Base-by-base conservation (phyloP, 2,797 vertebrate species). In the Aphelocoma californica region DNA sequence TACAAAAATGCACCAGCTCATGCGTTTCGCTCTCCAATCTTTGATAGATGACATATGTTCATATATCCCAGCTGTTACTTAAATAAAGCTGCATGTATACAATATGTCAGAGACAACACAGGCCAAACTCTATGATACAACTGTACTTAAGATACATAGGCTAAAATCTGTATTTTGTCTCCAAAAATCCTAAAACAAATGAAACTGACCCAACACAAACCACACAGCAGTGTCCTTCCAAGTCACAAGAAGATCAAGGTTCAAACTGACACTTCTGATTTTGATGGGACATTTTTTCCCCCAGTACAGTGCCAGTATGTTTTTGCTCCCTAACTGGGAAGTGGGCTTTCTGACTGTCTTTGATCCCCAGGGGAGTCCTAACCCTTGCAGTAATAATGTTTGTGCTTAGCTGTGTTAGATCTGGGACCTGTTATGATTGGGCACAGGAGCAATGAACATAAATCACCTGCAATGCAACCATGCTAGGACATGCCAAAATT, bases 31-130 rank as follows among this genome's bases (percentile, higher is more conserved):
- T 91, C 74, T 92, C 89, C 90, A 95, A 2, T 88, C 86, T 86
- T 84, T 92, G 94, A 96, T 67, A 47, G 88, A 94, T 92, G 93
- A 95, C 94, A 96, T 88, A 94, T 95, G 94, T 95, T 89, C 71
- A 28, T 82, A 31, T 79, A 72, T 48, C 88, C 88, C 93, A 95
- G 95, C 94, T 95, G 94, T 95, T 93, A 82, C 67, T 90, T 95
- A 95, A 96, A 94, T 92, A 84, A 86, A 93, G 71, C 81, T 96
- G 94, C 64, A 95, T 93, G 83, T 71, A 61, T 71, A 80, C 73
- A 66, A 20, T 88, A 86, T 86, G 92, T 91, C 74, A 95, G 81
- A 85, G 60, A 77, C 88, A 93, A 44, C 82, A 75, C 45, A 64
- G 78, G 71, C 77, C 86, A 88, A 94, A 71, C 16, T 74, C 51